A percentile compares a stretch with the other conserved stretches of the same genome.
Conservation (phyloP, 2,888 invertebrate genomes). For the Cryptocephalus primarius region DNA sequence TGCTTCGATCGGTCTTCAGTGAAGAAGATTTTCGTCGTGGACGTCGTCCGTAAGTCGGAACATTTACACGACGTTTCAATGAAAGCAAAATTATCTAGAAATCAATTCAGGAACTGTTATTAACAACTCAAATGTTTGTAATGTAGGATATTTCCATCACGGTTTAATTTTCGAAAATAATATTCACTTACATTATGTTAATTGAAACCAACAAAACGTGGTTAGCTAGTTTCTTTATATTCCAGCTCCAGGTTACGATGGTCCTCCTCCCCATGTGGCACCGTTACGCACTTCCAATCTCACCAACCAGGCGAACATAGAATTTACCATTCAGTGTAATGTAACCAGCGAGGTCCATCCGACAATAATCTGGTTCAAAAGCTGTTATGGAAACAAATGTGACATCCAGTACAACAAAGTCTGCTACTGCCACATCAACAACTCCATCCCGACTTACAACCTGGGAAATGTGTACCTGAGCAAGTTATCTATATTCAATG, state of each 20-base stretch:
- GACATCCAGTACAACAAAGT: constrained; percentile 24
- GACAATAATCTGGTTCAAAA: constrained; percentile 32
- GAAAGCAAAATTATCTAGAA: too few relatives aligned
- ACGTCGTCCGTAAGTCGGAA: constrained; percentile 22
- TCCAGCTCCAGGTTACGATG: constrained; percentile 21
- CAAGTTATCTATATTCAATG: constrained; percentile 30
- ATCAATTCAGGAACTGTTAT: too few relatives aligned
- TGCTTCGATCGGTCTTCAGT: constrained; percentile 22
- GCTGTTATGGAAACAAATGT: constrained; percentile 25
- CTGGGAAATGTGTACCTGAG: constrained; percentile 27
- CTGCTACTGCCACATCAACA: constrained; percentile 26
- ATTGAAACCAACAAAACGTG: too few relatives aligned
- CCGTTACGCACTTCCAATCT: constrained; percentile 25
- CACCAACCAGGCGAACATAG: constrained; percentile 23
- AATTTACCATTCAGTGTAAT: constrained; percentile 31
- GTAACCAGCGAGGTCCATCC: constrained; percentile 29
- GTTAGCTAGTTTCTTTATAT: constrained; percentile 1
- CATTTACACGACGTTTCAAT: too few relatives aligned
- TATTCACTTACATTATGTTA: too few relatives aligned
- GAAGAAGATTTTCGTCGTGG: constrained; percentile 22
- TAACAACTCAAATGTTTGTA: too few relatives aligned
- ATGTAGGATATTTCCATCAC: too few relatives aligned
- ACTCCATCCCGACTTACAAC: constrained; percentile 17
- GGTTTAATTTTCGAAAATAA: too few relatives aligned
- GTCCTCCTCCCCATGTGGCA: constrained; percentile 23